Evolutionary conservation across 1,140 invertebrate genomes (phyloP).

Genomic region (Zaprionus ghesquierei): DNA sequence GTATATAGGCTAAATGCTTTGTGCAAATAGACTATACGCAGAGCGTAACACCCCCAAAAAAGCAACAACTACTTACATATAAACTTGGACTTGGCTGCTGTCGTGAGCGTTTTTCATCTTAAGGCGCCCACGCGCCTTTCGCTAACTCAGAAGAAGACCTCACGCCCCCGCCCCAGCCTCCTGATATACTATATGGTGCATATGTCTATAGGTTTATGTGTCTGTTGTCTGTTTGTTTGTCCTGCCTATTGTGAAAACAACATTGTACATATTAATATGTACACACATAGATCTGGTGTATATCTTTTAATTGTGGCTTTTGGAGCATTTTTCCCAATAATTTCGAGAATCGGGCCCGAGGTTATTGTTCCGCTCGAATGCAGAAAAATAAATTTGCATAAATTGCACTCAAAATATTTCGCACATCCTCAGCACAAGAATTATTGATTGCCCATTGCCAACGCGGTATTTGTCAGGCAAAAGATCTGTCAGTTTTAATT

Average conservation of each 20-base stretch:
- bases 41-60: constrained; percentile 51
- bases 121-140: constrained; percentile 59
- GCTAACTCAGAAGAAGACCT: not conserved
- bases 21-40: constrained; percentile 70
- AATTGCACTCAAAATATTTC: constrained; percentile 34
- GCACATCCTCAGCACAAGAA: constrained; percentile 15
- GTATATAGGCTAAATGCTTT: constrained; percentile 53
- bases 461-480: constrained; percentile 31
- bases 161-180: not conserved
- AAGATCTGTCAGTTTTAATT: constrained; percentile 32
- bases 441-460: constrained; percentile 55
- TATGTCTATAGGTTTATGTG: constrained; percentile 24
- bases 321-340: constrained; percentile 52
- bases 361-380: constrained; percentile 64
- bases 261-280: constrained; percentile 43
- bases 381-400: constrained; percentile 47
- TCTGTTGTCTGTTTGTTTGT: constrained; percentile 65
- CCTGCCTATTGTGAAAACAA: constrained; percentile 47
- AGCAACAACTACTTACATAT: constrained; percentile 45
- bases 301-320: constrained; percentile 70
- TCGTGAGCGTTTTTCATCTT: constrained; percentile 42
- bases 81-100: constrained; percentile 75
- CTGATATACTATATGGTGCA: not conserved
- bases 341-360: constrained; percentile 56
- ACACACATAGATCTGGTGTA: constrained; percentile 35